Conservation (phyloP, 2,113 vertebrate species). For the Hippocampus comes region DNA sequence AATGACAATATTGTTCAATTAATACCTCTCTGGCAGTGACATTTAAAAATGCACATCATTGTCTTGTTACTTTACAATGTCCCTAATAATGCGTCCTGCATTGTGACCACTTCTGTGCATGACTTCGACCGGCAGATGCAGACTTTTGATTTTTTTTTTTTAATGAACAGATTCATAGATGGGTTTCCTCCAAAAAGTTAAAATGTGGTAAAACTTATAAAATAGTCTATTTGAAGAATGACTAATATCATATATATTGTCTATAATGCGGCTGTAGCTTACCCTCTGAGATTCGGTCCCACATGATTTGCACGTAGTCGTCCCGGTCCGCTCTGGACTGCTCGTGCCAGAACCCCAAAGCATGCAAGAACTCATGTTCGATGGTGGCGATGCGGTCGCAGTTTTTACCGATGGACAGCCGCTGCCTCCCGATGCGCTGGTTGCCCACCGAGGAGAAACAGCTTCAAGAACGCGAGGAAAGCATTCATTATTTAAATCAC, state of each 20-base stretch:
- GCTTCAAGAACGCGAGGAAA: slow-evolving; percentile 51
- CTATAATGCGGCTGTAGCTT: slow-evolving; percentile 4
- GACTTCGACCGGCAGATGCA: too few species aligned
- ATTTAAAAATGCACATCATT: too few species aligned
- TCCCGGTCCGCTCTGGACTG: slow-evolving; percentile 86
- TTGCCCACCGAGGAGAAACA: slow-evolving; percentile 92
- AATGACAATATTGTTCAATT: too few species aligned
- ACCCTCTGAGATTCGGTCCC: slow-evolving; percentile 82
- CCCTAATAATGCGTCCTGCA: too few species aligned
- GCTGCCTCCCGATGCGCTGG: slow-evolving; percentile 69
- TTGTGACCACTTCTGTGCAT: too few species aligned
- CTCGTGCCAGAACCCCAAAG: slow-evolving; percentile 92
- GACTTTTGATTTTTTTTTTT: too few species aligned
- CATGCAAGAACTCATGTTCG: slow-evolving; percentile 87
- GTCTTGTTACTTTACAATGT: too few species aligned
- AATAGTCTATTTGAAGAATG: too few species aligned
- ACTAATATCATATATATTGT: not conserved
- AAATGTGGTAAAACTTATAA: too few species aligned
- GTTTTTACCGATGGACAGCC: slow-evolving; percentile 79
- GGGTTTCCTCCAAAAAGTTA: too few species aligned
- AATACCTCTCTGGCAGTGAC: too few species aligned
- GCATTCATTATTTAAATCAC: not conserved
- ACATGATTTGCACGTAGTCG: slow-evolving; percentile 83
- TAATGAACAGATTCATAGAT: too few species aligned
- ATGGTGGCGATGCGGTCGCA: slow-evolving; percentile 83